A percentile compares a stretch with the other conserved stretches of the same genome.
These are phyloP conservation scores for Omphaloscelis lunosa DNA, from an alignment of 2,888 invertebrate genomes.

Conservation along the genomic window DNA sequence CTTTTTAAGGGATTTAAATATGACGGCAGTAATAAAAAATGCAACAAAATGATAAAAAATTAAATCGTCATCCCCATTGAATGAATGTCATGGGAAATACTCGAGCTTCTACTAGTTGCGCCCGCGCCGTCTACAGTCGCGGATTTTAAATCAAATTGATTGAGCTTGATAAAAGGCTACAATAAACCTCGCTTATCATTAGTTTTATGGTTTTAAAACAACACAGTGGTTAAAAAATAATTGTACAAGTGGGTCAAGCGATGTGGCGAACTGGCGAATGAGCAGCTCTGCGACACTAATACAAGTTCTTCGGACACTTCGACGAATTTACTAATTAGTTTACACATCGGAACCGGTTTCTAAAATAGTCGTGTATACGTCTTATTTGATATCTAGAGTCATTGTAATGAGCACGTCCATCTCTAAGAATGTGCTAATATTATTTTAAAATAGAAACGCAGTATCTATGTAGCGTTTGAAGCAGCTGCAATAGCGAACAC, in stretches of 20 bases:
- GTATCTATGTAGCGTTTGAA: constrained; percentile 15
- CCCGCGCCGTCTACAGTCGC: constrained; percentile 27
- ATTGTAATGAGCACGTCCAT: constrained; percentile 16
- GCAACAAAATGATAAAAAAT: constrained; percentile 15
- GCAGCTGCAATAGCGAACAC: constrained; percentile 18
- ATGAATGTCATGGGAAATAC: constrained; percentile 40
- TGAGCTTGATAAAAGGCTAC: constrained; percentile 57
- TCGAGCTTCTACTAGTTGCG: not conserved
- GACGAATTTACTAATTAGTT: constrained; percentile 47
- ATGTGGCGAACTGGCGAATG: constrained; percentile 31
- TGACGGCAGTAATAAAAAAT: not conserved
- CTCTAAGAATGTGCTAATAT: constrained; percentile 30
- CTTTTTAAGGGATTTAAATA: not conserved
- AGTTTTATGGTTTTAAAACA: constrained; percentile 56
- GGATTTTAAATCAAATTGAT: constrained; percentile 63
- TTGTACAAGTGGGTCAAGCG: constrained; percentile 61
- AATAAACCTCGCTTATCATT: constrained; percentile 60
- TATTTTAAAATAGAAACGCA: constrained; percentile 37
- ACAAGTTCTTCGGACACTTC: constrained; percentile 31
- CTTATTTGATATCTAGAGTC: constrained; percentile 16
- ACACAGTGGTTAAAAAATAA: constrained; percentile 57
- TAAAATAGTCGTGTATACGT: constrained; percentile 3
- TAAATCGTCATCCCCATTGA: constrained; percentile 6
- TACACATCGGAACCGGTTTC: constrained; percentile 41
- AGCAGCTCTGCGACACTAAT: constrained; percentile 28